Evolutionary conservation across 2,888 invertebrate genomes (phyloP), one percentile per base, ranked within the genome.

Genomic region (Adelphocoris suturalis): DNA sequence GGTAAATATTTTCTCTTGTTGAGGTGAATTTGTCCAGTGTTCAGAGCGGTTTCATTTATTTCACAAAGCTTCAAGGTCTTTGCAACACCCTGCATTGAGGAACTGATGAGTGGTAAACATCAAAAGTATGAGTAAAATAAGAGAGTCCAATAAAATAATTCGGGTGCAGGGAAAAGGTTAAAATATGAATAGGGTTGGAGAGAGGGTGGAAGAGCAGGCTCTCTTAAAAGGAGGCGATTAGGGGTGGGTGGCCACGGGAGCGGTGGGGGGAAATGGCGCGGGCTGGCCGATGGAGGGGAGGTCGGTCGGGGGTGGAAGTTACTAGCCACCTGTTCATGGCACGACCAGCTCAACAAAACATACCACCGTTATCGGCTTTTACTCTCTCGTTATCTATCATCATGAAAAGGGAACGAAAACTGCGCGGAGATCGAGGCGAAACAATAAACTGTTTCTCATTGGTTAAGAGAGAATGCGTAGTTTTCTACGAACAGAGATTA

Each of bases 301-400:
- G 90, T 89, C 0, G 76, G 75, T 12, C 16, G 88, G 84, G 57
- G 86, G 68, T 75, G 55, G 84, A 89, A 46, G 84, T 89, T 93
- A 92, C 92, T 93, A 93, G 93, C 93, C 93, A 92, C 92, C 92
- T 92, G 90, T 91, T 91, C 92, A 78, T 86, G 90, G 84, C 89
- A 61, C 89, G 89, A 81, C 80, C 89, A 89, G 86, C 86, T 86
- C 86, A 88, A 88, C 88, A 78, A 52, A 88, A 88, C 76, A 78
- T 80, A 78, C 88, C 76, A 55, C 88, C 78, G 88, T 88, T 88
- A 88, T 88, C 88, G 88, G 76, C 78, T 55, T 48, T 86, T 86
- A 75, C 86, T 86, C 86, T 75, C 86, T 61, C 86, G 75, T 75
- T 86, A 86, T 86, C 86, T 86, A 86, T 75, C 57, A 61, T 85